Evolutionary conservation across 37 sponge, comb jelly and placozoan species (phyloP), one percentile per base, ranked within the genome.

Genomic region (Halichondria panicea): DNA sequence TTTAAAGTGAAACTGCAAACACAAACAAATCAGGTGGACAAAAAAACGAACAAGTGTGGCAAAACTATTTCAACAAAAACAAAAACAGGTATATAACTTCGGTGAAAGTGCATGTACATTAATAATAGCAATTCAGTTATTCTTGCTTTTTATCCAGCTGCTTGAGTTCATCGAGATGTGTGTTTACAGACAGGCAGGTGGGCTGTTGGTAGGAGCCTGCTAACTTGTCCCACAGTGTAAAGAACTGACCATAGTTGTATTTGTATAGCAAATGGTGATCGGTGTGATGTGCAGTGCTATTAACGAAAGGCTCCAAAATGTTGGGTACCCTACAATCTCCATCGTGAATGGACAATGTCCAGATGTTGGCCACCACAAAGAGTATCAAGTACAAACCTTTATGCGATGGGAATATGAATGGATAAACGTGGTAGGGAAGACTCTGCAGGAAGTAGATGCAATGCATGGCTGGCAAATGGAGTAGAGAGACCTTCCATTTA

Each of bases 301-400:
- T 94, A 31, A 94, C 62, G 40, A 84, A 83, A 9, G 89, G 85
- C 50, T 72, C 44, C 31, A 94, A 62, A 3, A 82, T 0, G 21
- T 2, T 43, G 0, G 95, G 95, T 8, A 94, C 91, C 25, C 77
- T 31, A 55, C 87, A 94, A 59, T 91, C 75, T 13, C 84, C 88
- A 46, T 94, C 95, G 71, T 94, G 95, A 58, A 94, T 94, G 0
- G 95, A 91, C 13, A 94, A 75, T 27, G 95, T 92, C 95, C 95
- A 94, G 1, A 94, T 11, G 55, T 92, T 91, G 40, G 92, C 95
- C 60, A 88, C 75, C 0, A 91, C 81, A 71, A 92, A 94, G n/a
- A 92, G 34, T 2, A 65, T 55, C 4, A 94, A 73, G 68, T 88
- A 94, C 2, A 76, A 38, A 15, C 87, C 55, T 65, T 94, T 94